These are phyloP conservation scores for Paragorgia papillata DNA, from an alignment of 92 coral and sea anemone species.

Conservation along the genomic window DNA sequence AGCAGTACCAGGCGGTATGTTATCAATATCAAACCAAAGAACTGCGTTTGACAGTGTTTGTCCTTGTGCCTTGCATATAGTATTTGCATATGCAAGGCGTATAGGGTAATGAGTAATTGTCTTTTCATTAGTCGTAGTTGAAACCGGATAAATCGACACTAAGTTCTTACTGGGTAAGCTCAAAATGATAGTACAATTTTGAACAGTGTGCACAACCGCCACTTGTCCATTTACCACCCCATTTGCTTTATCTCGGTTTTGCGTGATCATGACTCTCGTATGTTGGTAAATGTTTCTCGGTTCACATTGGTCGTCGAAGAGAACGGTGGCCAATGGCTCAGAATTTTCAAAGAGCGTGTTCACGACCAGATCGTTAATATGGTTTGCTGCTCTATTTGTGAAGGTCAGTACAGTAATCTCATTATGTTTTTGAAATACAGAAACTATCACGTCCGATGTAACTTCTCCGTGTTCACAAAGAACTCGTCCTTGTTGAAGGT, in stretches of 20 bases:
- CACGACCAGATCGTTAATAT: not conserved
- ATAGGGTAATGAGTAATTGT: not conserved
- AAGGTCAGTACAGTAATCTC: constrained; percentile 11
- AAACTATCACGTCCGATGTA: not conserved
- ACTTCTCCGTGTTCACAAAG: not conserved
- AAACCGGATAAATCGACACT: constrained; percentile 16
- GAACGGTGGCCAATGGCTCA: not conserved
- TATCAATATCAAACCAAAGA: constrained; percentile 18
- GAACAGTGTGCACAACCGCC: constrained; percentile 2
- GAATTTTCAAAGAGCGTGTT: not conserved
- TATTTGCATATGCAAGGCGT: constrained; percentile 5
- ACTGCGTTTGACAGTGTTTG: constrained; percentile 3
- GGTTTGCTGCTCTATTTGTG: not conserved
- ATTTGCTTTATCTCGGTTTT: constrained; percentile 25
- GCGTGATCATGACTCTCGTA: constrained; percentile 35
- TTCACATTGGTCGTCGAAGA: not conserved
- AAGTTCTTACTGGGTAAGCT: not conserved
- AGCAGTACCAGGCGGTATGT: too few relatives aligned
- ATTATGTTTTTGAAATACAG: not conserved
- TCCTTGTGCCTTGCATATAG: too few relatives aligned
- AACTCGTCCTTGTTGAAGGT: not conserved
- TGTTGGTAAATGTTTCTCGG: not conserved
- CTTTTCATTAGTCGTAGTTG: not conserved
- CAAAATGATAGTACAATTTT: too few relatives aligned
- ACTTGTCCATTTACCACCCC: constrained; percentile 53